phyloP scores from a whole-genome alignment of 1,140 invertebrate species.

The Bombus waltoni region DNA sequence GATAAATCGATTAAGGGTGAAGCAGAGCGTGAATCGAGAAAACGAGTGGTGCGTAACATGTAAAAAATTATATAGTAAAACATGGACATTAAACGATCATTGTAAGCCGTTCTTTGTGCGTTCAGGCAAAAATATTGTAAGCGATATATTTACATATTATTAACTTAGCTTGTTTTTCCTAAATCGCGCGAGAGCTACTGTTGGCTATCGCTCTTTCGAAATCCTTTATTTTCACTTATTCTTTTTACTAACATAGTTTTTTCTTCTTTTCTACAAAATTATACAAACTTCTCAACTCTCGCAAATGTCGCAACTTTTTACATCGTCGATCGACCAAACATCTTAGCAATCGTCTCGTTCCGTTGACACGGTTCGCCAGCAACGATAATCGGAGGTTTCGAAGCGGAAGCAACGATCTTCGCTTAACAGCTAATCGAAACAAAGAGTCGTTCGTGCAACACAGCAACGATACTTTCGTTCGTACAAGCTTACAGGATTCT shows the following conservation, averaged over 20 bases:
- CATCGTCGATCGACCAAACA: conserved; percentile 57
- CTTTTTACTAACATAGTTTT: background rate
- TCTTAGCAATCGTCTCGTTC: conserved; percentile 56
- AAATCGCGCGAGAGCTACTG: background rate
- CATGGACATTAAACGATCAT: conserved; percentile 25
- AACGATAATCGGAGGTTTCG: conserved; percentile 70
- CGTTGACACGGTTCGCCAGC: conserved; percentile 69
- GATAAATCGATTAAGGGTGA: conserved; percentile 56
- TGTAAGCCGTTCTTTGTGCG: background rate
- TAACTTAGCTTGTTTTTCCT: background rate
- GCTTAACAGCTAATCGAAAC: conserved; percentile 53
- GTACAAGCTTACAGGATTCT: background rate
- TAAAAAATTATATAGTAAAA: conserved; percentile 28
- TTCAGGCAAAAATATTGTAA: background rate
- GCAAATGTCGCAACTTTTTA: background rate
- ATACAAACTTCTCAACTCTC: too few relatives aligned
- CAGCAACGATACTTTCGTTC: conserved; percentile 18
- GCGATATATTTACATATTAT: background rate
- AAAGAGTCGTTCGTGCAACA: conserved; percentile 57
- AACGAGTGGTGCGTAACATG: background rate
- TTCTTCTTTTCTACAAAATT: background rate
- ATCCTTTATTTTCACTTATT: background rate
- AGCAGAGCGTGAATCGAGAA: conserved; percentile 54
- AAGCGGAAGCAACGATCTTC: conserved; percentile 65
- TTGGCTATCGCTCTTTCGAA: background rate